Evolutionary conservation across 1,140 invertebrate genomes (phyloP), one percentile per base, ranked within the genome.

Genomic region (Stegodyphus dumicola): DNA sequence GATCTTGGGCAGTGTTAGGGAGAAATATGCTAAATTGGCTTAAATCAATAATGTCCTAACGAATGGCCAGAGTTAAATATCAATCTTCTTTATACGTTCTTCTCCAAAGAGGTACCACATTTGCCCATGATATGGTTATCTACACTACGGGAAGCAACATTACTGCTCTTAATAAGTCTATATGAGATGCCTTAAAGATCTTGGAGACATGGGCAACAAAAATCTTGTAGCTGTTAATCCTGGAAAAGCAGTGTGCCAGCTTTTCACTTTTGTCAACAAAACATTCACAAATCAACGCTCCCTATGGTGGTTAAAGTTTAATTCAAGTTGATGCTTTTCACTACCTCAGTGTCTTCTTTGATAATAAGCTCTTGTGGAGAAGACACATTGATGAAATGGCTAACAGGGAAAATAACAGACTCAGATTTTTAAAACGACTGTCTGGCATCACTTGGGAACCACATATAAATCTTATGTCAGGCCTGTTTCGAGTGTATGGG

Each of bases 361-460:
- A 71, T n/a, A 60, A 52, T 71, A 80, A 80, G 11, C 78, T 80
- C 48, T 56, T 17, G 15, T 80, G 78, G 78, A 80, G 18, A 80
- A 71, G 15, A 48, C 18, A 48, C 5, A 17, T 0, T 71, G 67
- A 80, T 10, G 69, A 80, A n/a, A 80, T 60, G 51, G 53, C 54
- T 48, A 80, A 71, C 17, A 80, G 15, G 53, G 67, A 52, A 9
- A 73, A n/a, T 33, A 53, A 7, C 52, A 67, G 77, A 78, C 56
- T 80, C 33, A 33, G 3, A 33, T 33, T 33, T 33, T 33, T 71
- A 60, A 80, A 80, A 70, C 54, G 78, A n/a, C 33, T 80, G 1
- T 53, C 67, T 33, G 67, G 52, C n/a, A 80, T 71, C 65, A 71
- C 51, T 17, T 56, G 52, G 78, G 67, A 67, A 80, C 78, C 33